These are phyloP conservation scores for Romanomermis culicivorax DNA, from an alignment of 2,888 invertebrate species.

Conservation along the genomic window DNA sequence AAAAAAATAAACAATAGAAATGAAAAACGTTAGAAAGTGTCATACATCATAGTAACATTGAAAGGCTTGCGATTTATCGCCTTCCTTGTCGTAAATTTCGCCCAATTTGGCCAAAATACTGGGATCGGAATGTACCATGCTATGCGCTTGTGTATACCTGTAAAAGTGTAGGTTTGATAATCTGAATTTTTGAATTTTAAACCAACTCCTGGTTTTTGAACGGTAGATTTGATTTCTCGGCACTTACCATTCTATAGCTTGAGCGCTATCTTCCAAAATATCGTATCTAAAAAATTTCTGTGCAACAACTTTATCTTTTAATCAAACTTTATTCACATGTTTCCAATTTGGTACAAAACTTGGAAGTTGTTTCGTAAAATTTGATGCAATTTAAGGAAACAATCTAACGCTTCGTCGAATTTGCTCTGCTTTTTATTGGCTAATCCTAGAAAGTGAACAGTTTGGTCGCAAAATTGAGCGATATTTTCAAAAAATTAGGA, in stretches of 20 bases:
- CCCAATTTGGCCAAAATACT: conserved; percentile 69
- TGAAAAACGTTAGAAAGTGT: background rate
- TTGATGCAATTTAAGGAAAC: conserved; percentile 52
- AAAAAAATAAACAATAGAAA: conserved; percentile 1
- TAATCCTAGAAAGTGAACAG: conserved; percentile 41
- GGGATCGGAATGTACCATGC: conserved; percentile 66
- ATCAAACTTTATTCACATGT: conserved; percentile 34
- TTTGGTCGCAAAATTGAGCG: too few relatives aligned
- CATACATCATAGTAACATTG: conserved; percentile 56
- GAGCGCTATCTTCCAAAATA: conserved; percentile 38
- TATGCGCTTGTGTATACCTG: conserved; percentile 53
- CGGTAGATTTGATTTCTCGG: conserved; percentile 20
- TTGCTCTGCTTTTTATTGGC: conserved; percentile 47
- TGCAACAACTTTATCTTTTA: background rate
- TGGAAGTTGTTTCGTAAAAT: conserved; percentile 49
- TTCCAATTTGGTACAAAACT: conserved; percentile 54
- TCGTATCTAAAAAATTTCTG: conserved; percentile 38
- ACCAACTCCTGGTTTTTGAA: too few relatives aligned
- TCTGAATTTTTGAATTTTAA: conserved; percentile 1
- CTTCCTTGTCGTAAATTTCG: conserved; percentile 63
- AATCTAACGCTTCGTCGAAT: conserved; percentile 51
- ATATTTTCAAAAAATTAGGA: too few relatives aligned
- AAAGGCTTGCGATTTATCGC: conserved; percentile 71
- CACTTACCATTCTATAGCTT: conserved; percentile 37
- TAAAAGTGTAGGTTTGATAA: conserved; percentile 9